These are phyloP conservation scores for Calonectris borealis DNA, from an alignment of 2,113 vertebrate species.

Conservation along the genomic window DNA sequence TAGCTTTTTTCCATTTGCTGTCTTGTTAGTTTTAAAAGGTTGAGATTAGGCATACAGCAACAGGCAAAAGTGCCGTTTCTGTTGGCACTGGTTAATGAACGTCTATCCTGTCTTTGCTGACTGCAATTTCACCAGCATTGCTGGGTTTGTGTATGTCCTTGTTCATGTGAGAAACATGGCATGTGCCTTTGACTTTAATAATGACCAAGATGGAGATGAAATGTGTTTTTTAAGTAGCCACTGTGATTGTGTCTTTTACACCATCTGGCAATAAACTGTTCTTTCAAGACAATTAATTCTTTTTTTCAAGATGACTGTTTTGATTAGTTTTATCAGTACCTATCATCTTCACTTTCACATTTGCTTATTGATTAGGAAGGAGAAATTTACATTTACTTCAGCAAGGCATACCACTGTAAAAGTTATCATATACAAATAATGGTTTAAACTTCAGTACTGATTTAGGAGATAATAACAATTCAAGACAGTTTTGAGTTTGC, in stretches of 20 bases:
- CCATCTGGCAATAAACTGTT: not conserved
- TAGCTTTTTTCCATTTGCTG: not conserved
- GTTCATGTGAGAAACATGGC: not conserved
- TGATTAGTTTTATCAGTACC: constrained; percentile 69
- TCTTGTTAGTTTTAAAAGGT: not conserved
- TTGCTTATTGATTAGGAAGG: constrained; percentile 39
- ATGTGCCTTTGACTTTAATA: not conserved
- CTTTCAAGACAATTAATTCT: not conserved
- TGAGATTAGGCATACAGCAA: not conserved
- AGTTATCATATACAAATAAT: not conserved
- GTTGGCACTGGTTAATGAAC: not conserved
- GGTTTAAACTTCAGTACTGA: not conserved
- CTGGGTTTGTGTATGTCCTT: not conserved
- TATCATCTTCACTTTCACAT: constrained; percentile 55
- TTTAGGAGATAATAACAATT: not conserved
- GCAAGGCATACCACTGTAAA: not conserved
- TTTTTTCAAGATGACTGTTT: not conserved
- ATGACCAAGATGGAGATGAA: not conserved
- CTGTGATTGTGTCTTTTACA: not conserved
- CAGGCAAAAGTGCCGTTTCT: not conserved
- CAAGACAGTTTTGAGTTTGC: not conserved
- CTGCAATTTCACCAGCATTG: not conserved
- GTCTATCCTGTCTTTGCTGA: not conserved
- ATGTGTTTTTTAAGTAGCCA: not conserved
- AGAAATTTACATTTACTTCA: not conserved